Evolutionary conservation across 2,113 vertebrate genomes (phyloP), one percentile per base, ranked within the genome.

Genomic region (Grus americana): DNA sequence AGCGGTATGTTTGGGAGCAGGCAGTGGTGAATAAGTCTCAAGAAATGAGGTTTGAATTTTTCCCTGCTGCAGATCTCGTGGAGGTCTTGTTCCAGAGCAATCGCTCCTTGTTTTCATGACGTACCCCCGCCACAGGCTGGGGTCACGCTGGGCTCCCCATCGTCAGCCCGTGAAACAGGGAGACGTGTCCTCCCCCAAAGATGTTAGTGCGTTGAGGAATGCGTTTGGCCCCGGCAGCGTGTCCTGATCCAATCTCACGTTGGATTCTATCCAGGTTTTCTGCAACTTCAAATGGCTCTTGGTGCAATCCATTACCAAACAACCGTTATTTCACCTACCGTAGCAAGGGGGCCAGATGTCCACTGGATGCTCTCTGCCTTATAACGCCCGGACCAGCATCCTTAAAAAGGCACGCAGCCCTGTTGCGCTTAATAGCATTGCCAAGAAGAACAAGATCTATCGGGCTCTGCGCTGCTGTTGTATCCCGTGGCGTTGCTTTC

Each of bases 201-300:
- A 44, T 3, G 36, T 71, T 16, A 49, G 23, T 19, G 24, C 16
- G 0, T 67, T 36, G 74, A 50, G 79, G 61, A 84, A 57, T 2
- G 44, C 0, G 0, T 65, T 32, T 23, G 72, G 59, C 49, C 78
- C 21, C 1, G 0, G 21, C 36, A 11, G 30, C 1, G 0, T 29
- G 29, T 80, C 44, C 86, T 12, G 61, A 40, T 86, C 86, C 83
- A 17, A 0, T 40, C 92, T 63, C 66, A 8, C 1, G 0, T 21
- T 97, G 96, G 97, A 85, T 23, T 27, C 40, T n/a, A 5, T 91
- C 96, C 95, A 94, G 73, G 24, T 47, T 46, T 89, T 71, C 67
- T 79, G 68, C 70, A 55, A 54, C 73, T 88, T 83, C 90, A 63
- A 8, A 2, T 4, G 52, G 63, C 72, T 91, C 61, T 72, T 55